These are phyloP conservation scores for Eulemur coronatus DNA, from an alignment of 2,797 vertebrate species.

Conservation along the genomic window DNA sequence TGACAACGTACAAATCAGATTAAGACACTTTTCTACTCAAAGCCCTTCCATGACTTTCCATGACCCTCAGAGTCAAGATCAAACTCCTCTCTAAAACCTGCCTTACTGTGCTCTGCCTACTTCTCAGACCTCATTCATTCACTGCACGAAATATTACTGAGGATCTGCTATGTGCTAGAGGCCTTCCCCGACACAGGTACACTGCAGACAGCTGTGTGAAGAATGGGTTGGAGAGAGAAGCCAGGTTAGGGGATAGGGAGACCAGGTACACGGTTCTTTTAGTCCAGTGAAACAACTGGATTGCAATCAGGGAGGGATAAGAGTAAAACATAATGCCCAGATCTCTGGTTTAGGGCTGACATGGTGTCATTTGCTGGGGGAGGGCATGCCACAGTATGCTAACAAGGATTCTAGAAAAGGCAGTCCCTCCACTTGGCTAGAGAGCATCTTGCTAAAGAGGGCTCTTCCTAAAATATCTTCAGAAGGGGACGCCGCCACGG, in stretches of 20 bases:
- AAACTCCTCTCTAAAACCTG: not conserved
- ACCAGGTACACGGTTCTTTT: not conserved
- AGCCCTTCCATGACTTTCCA: not conserved
- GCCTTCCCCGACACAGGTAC: not conserved
- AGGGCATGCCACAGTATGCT: not conserved
- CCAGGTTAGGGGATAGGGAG: not conserved
- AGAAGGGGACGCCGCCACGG: not conserved
- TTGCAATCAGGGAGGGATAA: not conserved
- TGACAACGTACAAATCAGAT: not conserved
- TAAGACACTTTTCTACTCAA: not conserved
- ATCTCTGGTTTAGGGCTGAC: not conserved
- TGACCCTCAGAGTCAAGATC: not conserved
- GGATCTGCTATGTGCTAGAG: not conserved
- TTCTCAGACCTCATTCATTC: not conserved
- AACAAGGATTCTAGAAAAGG: not conserved
- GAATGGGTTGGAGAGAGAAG: not conserved
- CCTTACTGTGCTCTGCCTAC: not conserved
- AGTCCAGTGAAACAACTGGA: not conserved
- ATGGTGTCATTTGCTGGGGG: not conserved
- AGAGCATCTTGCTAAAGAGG: not conserved
- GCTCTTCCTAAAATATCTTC: not conserved
- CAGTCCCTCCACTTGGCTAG: no score
- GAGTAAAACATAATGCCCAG: not conserved
- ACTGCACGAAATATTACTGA: not conserved
- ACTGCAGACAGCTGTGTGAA: not conserved